Percentiles rank a stretch among this genome's conserved stretches.
Conservation (phyloP, 2,888 invertebrate genomes). For the Sinelater perroti region DNA sequence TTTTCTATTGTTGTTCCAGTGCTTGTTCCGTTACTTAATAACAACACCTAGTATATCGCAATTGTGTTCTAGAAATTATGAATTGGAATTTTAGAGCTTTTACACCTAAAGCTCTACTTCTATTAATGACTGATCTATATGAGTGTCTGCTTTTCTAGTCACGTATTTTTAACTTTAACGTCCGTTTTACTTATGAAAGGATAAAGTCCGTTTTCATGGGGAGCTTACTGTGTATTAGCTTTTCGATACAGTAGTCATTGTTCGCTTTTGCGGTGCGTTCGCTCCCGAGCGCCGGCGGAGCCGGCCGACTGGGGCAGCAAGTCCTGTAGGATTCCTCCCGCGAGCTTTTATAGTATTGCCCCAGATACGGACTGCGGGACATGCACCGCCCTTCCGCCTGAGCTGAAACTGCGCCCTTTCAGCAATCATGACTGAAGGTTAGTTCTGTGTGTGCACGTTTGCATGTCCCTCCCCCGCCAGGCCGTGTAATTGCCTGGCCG, state of each 20-base stretch:
- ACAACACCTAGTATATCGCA: too few relatives aligned
- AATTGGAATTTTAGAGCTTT: too few relatives aligned
- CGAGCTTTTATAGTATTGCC: conserved; percentile 31
- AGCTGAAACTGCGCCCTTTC: conserved; percentile 17
- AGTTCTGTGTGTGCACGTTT: conserved; percentile 38
- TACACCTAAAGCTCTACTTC: too few relatives aligned
- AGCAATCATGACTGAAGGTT: conserved; percentile 46
- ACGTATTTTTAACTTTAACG: too few relatives aligned
- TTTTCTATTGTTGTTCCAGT: too few relatives aligned
- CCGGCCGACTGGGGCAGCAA: too few relatives aligned
- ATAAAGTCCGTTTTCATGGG: conserved; percentile 5
- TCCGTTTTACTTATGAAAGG: too few relatives aligned
- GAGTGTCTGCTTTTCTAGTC: too few relatives aligned
- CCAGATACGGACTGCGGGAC: conserved; percentile 33
- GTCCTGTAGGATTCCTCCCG: conserved; percentile 26
- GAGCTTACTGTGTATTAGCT: conserved; percentile 14
- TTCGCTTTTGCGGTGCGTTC: conserved; percentile 14
- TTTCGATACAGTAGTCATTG: conserved; percentile 17
- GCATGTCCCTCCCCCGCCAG: conserved; percentile 27
- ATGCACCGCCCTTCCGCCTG: conserved; percentile 27
- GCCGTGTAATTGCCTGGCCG: neutral
- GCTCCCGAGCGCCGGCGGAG: conserved; percentile 18
- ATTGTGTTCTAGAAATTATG: too few relatives aligned
- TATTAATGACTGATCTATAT: too few relatives aligned
- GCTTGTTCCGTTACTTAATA: too few relatives aligned